Conservation (phyloP, 2,888 invertebrate species). For the Conistra vaccinii region DNA sequence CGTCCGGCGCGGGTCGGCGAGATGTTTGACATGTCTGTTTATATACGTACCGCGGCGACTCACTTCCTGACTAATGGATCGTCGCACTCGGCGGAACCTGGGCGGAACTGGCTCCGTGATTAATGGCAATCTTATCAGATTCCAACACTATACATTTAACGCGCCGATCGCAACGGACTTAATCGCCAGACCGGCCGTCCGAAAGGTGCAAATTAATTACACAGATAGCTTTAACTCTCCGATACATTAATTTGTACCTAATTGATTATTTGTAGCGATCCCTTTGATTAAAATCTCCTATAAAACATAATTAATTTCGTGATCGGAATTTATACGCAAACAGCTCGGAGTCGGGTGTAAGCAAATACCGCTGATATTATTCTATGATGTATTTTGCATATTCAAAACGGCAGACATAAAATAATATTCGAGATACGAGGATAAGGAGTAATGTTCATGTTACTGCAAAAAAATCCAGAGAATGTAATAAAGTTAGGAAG, state of each 20-base stretch:
- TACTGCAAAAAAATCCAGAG: slow-evolving; percentile 29
- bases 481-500: slow-evolving; percentile 22
- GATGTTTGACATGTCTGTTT: slow-evolving; percentile 61
- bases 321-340: slow-evolving; percentile 60
- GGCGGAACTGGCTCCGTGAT: slow-evolving; percentile 79
- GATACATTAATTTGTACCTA: slow-evolving; percentile 79
- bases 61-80: slow-evolving; percentile 75
- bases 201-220: slow-evolving; percentile 86
- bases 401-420: slow-evolving; percentile 50
- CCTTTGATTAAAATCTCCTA: slow-evolving; percentile 73
- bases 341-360: slow-evolving; percentile 30
- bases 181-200: slow-evolving; percentile 76
- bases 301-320: slow-evolving; percentile 68
- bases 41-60: slow-evolving; percentile 63
- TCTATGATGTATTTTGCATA: slow-evolving; percentile 50
- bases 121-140: slow-evolving; percentile 86
- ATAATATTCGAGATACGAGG: slow-evolving; percentile 18
- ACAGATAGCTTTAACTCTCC: slow-evolving; percentile 78
- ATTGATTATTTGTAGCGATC: slow-evolving; percentile 78
- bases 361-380: slow-evolving; percentile 54
- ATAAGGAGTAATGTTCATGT: slow-evolving; percentile 26
- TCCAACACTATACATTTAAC: slow-evolving; percentile 81
- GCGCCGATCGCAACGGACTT: slow-evolving; percentile 76
- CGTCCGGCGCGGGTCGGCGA: slow-evolving; percentile 42
- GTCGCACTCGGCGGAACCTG: slow-evolving; percentile 69